Conservation (phyloP, 2,888 invertebrate species). For the Temnothorax unifasciatus region DNA sequence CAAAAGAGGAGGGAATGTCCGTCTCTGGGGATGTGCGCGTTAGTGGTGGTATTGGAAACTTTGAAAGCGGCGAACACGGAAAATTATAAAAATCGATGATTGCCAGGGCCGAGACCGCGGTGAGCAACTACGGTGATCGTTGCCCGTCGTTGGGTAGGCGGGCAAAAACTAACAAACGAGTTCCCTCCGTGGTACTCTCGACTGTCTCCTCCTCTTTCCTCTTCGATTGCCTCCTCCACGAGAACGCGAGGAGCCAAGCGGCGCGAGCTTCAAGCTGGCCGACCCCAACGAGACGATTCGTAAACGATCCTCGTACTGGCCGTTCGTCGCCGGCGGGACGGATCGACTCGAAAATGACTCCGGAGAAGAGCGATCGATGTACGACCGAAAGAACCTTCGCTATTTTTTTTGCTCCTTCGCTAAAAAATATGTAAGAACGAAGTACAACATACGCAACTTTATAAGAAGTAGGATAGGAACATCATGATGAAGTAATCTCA, state of each 20-base stretch:
- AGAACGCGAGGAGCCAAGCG: conserved; percentile 40
- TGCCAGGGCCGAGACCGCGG: conserved; percentile 56
- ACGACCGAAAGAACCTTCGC: background rate
- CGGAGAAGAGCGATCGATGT: conserved; percentile 56
- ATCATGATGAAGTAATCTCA: conserved; percentile 27
- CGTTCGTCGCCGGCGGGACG: conserved; percentile 64
- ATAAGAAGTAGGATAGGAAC: background rate
- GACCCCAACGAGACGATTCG: conserved; percentile 67
- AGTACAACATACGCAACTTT: conserved; percentile 24
- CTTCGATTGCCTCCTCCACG: conserved; percentile 37
- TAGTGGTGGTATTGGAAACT: conserved; percentile 21
- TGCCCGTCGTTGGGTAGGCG: conserved; percentile 67
- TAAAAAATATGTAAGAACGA: conserved; percentile 19
- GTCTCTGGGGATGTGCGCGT: conserved; percentile 15
- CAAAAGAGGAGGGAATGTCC: background rate
- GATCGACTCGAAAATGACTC: conserved; percentile 65
- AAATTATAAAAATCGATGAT: conserved; percentile 81
- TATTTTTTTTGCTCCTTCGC: background rate
- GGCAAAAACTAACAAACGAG: conserved; percentile 81
- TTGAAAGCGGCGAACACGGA: conserved; percentile 67
- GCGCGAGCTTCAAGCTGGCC: conserved; percentile 30
- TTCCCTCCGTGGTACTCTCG: conserved; percentile 71
- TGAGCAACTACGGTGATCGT: conserved; percentile 65
- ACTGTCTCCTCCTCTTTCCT: conserved; percentile 60
- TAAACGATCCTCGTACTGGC: conserved; percentile 72